Base-by-base conservation (phyloP, 23 tunicate species). In the Ascidia mentula region DNA sequence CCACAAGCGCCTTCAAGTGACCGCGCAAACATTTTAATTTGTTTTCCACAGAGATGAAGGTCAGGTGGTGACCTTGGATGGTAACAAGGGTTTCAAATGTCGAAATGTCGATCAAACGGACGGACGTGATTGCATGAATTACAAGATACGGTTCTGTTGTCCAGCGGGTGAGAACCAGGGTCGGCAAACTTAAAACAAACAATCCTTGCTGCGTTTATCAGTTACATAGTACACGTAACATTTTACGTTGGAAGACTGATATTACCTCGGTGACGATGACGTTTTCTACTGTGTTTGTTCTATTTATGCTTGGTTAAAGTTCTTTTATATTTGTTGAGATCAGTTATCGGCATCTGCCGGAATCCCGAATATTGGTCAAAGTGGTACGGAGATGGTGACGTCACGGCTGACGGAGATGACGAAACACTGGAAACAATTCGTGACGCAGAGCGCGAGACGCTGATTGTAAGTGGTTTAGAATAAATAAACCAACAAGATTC, bases 361-460 rank as follows among this genome's bases (percentile, higher is more conserved):
- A 39, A 36, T 13, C 28, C 37, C 0, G 0, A 7, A 4, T 37
- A 32, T 37, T 74, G 78, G 78, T 36, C 78, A 7, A 31, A 7
- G 22, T 74, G 78, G 78, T 37, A 37, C 45, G 78, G 78, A 6
- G 46, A 32, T 5, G 78, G 78, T 5, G 78, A 74, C n/a, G 46
- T 74, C 20, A 74, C 78, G 6, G 78, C 37, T 1, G 22, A 3
- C 32, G 78, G 78, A 74, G 78, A 74, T 37, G 78, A 74, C 78
- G 78, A 38, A 38, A 74, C 78, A 3, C 38, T 74, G 28, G 39
- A 3, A 34, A 74, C 65, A 6, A 53, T 53, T 9, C 65, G 65
- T 9, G 65, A 53, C 22, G 24, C 12, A 20, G 65, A 53, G n/a
- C n/a, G n/a, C n/a, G n/a, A n/a, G n/a, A n/a, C n/a, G n/a, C n/a